Percentiles rank a stretch among this genome's conserved stretches.
Evolutionary conservation across 2,113 vertebrate genomes (phyloP).

Genomic region (Paedocypris sp.): DNA sequence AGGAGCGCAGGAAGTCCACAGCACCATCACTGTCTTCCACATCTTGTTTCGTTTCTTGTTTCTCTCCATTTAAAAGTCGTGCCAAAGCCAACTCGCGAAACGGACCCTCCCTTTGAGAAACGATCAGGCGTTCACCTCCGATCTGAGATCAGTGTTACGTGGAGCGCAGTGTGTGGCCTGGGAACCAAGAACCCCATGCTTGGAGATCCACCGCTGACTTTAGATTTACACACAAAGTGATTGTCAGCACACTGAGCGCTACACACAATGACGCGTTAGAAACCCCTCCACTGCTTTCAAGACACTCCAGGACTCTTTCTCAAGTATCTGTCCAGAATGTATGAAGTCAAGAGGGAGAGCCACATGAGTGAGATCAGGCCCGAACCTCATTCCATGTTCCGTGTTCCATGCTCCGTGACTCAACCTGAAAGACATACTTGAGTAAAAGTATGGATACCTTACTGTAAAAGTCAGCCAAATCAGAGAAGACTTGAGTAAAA

Average conservation of each 20-base stretch:
- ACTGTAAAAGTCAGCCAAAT: too few species aligned
- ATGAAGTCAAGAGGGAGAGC: not conserved
- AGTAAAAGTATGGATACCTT: too few species aligned
- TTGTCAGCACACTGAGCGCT: not conserved
- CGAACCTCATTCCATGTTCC: too few species aligned
- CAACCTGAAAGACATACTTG: too few species aligned
- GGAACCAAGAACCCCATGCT: not conserved
- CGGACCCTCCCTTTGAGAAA: not conserved
- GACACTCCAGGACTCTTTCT: not conserved
- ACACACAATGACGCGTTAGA: not conserved
- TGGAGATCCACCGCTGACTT: not conserved
- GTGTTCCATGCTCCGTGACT: too few species aligned
- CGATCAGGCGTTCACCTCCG: constrained; percentile 1
- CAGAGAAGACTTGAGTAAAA: too few species aligned
- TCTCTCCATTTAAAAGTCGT: constrained; percentile 6
- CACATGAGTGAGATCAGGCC: constrained; percentile 15
- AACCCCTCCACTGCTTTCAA: not conserved
- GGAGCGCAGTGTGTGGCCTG: not conserved
- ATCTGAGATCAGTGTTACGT: not conserved
- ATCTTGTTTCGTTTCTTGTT: constrained; percentile 3
- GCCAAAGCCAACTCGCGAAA: constrained; percentile 12
- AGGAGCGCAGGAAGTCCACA: constrained; percentile 15
- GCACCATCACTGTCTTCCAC: constrained; percentile 25
- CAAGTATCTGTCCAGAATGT: constrained; percentile 3
- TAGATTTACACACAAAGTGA: constrained; percentile 6